These are phyloP conservation scores for Drosophila watanabei DNA, from an alignment of 1,140 invertebrate species.

Conservation along the genomic window DNA sequence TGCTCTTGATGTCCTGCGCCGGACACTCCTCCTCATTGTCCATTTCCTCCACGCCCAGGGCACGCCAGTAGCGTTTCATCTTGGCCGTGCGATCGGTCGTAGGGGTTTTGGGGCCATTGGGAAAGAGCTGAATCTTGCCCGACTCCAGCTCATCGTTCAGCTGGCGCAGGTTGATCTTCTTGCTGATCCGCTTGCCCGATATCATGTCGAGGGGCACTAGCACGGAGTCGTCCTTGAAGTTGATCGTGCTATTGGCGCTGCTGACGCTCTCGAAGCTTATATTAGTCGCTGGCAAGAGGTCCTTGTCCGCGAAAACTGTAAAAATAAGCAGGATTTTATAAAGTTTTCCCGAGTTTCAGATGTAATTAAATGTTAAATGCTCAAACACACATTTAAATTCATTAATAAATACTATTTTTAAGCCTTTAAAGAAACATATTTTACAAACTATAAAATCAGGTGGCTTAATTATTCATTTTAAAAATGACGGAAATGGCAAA, in stretches of 20 bases:
- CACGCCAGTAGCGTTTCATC: conserved; percentile 19
- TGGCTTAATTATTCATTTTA: not conserved
- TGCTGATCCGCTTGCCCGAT: conserved; percentile 44
- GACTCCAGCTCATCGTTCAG: conserved; percentile 62
- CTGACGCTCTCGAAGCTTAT: conserved; percentile 3
- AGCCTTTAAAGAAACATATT: not conserved
- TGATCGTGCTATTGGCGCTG: conserved; percentile 23
- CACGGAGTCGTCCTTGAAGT: conserved; percentile 48
- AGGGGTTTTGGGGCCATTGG: conserved; percentile 64
- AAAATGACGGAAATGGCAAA: not conserved
- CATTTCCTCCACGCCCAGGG: conserved; percentile 8
- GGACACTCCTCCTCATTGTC: not conserved
- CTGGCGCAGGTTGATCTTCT: conserved; percentile 58
- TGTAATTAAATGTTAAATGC: not conserved
- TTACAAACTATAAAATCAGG: not conserved
- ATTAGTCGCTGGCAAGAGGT: not conserved
- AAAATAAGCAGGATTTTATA: not conserved
- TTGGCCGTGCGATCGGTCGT: conserved; percentile 47
- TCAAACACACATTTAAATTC: not conserved
- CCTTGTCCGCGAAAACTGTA: conserved; percentile 6
- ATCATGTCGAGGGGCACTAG: conserved; percentile 61
- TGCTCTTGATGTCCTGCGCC: not conserved
- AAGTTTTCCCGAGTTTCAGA: not conserved
- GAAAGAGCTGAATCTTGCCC: conserved; percentile 59
- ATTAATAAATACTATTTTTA: not conserved